A percentile compares a stretch with the other conserved stretches of the same genome.
Conservation (phyloP, 2,888 invertebrate species). For the Polia nebulosa region DNA sequence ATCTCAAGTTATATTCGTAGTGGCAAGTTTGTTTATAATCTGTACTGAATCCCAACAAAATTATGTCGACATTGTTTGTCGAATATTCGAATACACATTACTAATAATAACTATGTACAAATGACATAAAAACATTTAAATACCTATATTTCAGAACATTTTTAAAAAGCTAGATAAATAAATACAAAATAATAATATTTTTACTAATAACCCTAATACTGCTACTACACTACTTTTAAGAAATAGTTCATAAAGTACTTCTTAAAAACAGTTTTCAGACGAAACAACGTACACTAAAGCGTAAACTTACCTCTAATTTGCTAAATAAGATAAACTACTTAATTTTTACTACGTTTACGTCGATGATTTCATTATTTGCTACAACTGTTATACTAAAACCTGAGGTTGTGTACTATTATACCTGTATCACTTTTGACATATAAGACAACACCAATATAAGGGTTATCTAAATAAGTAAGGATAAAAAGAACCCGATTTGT, state of each 20-base stretch:
- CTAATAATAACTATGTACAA: constrained; percentile 16
- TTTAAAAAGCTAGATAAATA: constrained; percentile 5
- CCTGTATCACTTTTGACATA: constrained; percentile 3
- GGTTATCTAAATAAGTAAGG: background rate
- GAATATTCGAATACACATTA: background rate
- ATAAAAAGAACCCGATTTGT: background rate
- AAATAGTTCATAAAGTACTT: too few relatives aligned
- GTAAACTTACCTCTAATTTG: background rate
- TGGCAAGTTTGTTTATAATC: constrained; percentile 29
- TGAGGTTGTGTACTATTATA: constrained; percentile 14
- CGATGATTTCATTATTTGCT: background rate
- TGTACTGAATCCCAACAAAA: constrained; percentile 2
- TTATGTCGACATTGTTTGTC: background rate
- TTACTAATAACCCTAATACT: constrained; percentile 25
- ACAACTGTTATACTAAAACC: background rate
- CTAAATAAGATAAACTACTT: constrained; percentile 6
- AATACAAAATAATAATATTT: constrained; percentile 6
- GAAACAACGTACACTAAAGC: constrained; percentile 1
- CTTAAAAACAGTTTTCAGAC: constrained; percentile 11
- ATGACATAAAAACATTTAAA: background rate
- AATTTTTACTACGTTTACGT: constrained; percentile 15
- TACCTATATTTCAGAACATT: constrained; percentile 10
- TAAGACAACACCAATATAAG: background rate
- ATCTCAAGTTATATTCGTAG: constrained; percentile 16
- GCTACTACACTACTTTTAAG: constrained; percentile 1